Percentiles rank a stretch among this genome's conserved stretches.
Evolutionary conservation across 23 tunicate species (phyloP).

Genomic region (Clavelina lepadiformis): DNA sequence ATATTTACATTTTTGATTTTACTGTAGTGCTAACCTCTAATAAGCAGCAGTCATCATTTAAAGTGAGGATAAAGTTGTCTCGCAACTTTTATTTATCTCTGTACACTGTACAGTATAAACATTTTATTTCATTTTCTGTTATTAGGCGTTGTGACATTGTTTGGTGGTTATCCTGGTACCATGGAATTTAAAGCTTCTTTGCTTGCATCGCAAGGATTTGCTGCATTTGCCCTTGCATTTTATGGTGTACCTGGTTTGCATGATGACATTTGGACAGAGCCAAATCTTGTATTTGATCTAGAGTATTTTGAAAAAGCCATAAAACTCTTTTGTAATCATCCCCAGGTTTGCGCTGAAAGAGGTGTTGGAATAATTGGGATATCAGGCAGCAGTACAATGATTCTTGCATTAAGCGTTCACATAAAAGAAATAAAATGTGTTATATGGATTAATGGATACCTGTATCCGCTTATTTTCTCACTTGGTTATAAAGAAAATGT

Average conservation of each 20-base stretch:
- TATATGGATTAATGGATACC: constrained; percentile 26
- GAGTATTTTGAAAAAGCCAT: constrained; percentile 51
- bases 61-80: no score
- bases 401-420: constrained; percentile 15
- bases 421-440: constrained; percentile 27
- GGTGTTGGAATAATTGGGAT: constrained; percentile 40
- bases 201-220: constrained; percentile 61
- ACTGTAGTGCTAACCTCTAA: no score
- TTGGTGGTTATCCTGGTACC: constrained; percentile 55
- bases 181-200: constrained; percentile 56
- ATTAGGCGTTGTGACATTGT: constrained; percentile 46
- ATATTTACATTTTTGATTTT: no score
- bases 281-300: constrained; percentile 7
- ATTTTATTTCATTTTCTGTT: no score
- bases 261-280: neutral
- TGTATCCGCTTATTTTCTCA: constrained; percentile 1
- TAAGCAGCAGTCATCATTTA: no score
- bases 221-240: constrained; percentile 47
- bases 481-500: constrained; percentile 12
- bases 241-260: constrained; percentile 30
- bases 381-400: constrained; percentile 27
- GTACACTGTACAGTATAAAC: no score
- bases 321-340: constrained; percentile 3
- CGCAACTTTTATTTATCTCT: no score
- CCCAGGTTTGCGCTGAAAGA: constrained; percentile 3